Conservation (phyloP, 2,797 vertebrate genomes). For the Distichodus sexfasciatus region DNA sequence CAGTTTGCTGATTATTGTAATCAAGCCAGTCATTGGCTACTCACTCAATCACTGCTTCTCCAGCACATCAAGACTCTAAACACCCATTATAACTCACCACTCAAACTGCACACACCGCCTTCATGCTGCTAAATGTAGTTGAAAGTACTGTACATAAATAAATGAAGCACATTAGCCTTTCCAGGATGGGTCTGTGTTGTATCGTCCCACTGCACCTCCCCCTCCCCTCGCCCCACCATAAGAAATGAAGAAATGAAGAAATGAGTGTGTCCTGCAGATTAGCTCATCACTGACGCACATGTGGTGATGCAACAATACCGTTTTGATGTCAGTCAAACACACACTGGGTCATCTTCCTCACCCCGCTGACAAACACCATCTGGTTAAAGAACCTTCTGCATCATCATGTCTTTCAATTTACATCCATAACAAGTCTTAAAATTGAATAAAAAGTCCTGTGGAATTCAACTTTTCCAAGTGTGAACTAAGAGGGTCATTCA, state of each 20-base stretch:
- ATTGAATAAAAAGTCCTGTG: background rate
- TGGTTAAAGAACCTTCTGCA: slow-evolving; percentile 1
- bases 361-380: slow-evolving; percentile 26
- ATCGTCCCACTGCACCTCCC: background rate
- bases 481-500: background rate
- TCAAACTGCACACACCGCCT: background rate
- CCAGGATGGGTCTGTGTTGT: background rate
- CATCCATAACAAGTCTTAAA: background rate
- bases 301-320: background rate
- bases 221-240: no score
- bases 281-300: background rate
- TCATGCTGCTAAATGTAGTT: background rate
- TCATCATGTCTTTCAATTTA: background rate
- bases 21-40: background rate
- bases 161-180: background rate
- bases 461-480: background rate
- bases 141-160: background rate
- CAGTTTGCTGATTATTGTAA: background rate
- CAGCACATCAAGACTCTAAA: background rate
- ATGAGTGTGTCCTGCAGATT: background rate
- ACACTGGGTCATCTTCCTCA: background rate
- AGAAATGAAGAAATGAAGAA: no score
- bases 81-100: background rate
- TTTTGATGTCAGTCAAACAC: slow-evolving; percentile 7
- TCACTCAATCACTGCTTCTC: background rate